Conservation (phyloP, 2,797 vertebrate species). For the Tapera naevia region DNA sequence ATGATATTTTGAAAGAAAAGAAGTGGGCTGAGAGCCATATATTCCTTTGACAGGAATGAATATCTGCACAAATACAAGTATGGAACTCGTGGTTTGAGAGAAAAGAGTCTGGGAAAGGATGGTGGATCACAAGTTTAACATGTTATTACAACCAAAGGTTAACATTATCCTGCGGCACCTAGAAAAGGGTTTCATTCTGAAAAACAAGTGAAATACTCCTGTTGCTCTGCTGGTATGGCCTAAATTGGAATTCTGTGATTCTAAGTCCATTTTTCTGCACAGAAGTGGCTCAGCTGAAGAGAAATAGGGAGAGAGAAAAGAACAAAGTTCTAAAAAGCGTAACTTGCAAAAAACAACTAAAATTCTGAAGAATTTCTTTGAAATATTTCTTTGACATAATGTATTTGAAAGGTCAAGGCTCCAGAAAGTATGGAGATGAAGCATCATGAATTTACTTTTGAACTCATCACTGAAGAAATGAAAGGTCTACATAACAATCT, state of each 20-base stretch:
- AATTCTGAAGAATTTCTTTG: neutral
- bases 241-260: neutral
- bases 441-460: neutral
- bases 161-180: neutral
- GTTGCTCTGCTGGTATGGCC: neutral
- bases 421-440: neutral
- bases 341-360: neutral
- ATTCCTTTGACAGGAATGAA: neutral
- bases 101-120: neutral
- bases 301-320: neutral
- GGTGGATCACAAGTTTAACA: neutral
- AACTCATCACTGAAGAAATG: neutral
- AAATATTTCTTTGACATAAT: neutral
- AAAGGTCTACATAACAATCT: neutral
- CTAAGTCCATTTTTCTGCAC: neutral
- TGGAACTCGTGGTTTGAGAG: accelerated
- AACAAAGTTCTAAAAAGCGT: neutral
- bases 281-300: neutral
- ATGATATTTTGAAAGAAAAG: neutral
- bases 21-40: neutral
- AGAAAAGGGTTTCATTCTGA: neutral
- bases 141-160: neutral
- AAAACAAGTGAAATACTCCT: neutral
- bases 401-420: neutral
- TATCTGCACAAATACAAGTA: neutral